These are phyloP conservation scores for Bimastos eiseni DNA, from an alignment of 2,888 invertebrate species.

Conservation along the genomic window DNA sequence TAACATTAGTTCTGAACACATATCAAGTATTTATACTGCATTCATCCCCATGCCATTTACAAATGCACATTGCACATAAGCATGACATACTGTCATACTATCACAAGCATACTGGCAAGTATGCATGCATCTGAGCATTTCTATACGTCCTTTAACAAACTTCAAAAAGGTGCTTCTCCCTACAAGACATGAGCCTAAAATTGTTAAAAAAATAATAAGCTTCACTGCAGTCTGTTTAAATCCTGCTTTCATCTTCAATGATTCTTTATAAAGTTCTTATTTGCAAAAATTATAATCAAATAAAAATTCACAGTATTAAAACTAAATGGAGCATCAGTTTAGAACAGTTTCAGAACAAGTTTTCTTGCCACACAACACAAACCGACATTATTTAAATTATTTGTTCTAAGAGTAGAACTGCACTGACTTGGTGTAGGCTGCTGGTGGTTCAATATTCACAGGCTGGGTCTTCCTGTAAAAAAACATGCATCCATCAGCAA, in stretches of 20 bases:
- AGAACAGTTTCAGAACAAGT: not conserved
- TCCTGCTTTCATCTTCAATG: not conserved
- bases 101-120: not conserved
- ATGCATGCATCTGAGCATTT: not conserved
- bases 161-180: not conserved
- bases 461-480: slow-evolving; percentile 48
- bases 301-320: not conserved
- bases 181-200: not conserved
- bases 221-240: not conserved
- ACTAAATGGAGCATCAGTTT: not conserved
- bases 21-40: not conserved
- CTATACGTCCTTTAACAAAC: not conserved
- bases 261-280: not conserved
- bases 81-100: too few relatives aligned
- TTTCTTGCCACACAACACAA: not conserved
- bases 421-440: slow-evolving; percentile 52
- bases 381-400: not conserved
- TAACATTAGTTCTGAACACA: not conserved
- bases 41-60: not conserved
- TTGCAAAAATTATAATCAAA: not conserved
- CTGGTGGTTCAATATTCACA: slow-evolving; percentile 49
- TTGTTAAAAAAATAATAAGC: not conserved
- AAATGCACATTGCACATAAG: not conserved
- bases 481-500: not conserved
- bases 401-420: not conserved